Base-by-base conservation (phyloP, 2,113 vertebrate genomes). In the Oplegnathus fasciatus region DNA sequence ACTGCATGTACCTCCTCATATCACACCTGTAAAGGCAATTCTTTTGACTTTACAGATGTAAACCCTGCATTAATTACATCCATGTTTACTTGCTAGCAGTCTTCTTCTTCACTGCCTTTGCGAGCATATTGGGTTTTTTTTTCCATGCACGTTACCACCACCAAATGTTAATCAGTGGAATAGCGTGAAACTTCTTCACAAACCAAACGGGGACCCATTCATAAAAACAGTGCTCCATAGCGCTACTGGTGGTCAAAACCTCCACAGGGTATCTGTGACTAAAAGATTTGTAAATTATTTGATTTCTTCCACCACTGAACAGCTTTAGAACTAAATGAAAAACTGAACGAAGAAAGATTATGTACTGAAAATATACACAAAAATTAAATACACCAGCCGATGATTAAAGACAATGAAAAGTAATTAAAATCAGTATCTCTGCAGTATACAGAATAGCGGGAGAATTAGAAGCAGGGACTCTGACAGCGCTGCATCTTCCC, bases 381-480 rank as follows among this genome's bases (percentile, higher is more conserved):
- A 61, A 30, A 28, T 11, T 2, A 67, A 58, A 75, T 50, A 24
- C 13, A 26, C 9, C 64, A 57, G 20, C 61, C 22, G n/a, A 62
- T 68, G 32, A 58, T 58, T 34, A 22, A 78, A 79, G 42, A 26
- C 9, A 50, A 26, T n/a, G 9, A 52, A 67, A 78, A 58, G 50
- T 52, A 7, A 58, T 50, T 34, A 10, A 1, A 4, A 24, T 62
- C 13, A 40, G 4, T 50, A 42, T 46, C 18, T 62, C 9, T 72
- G 72, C 54, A 34, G 18, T 60, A 3, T 17, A 26, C 14, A 20
- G 14, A 58, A 22, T 1, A 48, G 15, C 13, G 65, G 5, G 18
- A 57, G 22, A 26, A 54, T 10, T 71, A 57, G 46, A 30, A 58
- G 68, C 57, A 52, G 15, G 32, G 6, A 44, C 7, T 57, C 15